Evolutionary conservation across 2,113 vertebrate genomes (phyloP), one percentile per base, ranked within the genome.

Genomic region (Zeus faber): DNA sequence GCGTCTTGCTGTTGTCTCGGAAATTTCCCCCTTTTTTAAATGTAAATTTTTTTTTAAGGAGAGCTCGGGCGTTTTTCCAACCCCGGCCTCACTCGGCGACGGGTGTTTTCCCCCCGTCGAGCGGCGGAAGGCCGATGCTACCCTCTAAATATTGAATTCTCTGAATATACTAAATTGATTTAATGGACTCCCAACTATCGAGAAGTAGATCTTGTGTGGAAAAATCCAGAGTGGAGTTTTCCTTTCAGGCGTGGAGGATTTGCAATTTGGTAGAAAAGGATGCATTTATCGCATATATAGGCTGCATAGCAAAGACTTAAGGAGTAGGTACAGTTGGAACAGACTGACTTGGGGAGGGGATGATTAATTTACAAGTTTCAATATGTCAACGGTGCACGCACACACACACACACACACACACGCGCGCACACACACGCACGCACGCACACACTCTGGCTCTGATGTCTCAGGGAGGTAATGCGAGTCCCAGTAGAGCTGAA

Each of bases 301-400:
- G 16, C 8, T 1, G 17, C 8, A 10, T 23, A 21, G 21, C 18
- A 10, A 4, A 6, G 26, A 22, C 25, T 33, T 59, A 58, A 54
- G 3, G 61, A 76, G 47, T 50, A 66, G 59, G 48, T 58, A 18
- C 25, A 27, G 70, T 77, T 76, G 67, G n/a, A n/a, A 62, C 57
- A 63, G 80, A 53, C 50, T 57, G 62, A 72, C 70, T 70, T 62
- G 87, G 91, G 91, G 92, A 90, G 66, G 57, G 91, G 88, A 94
- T 95, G 93, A 97, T 98, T 98, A 94, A 97, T 98, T 96, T 93
- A 97, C 89, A 89, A 91, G 90, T 88, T 88, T 91, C 87, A 80
- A 57, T 89, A 92, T 93, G 89, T 93, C 91, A 89, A 90, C 84
- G 48, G 5, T 61, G 52, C 50, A 54, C 54, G 13, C 53, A 53